Evolutionary conservation across 2,797 vertebrate species (phyloP), one percentile per base, ranked within the genome.

Genomic region (Gallinago stenura): DNA sequence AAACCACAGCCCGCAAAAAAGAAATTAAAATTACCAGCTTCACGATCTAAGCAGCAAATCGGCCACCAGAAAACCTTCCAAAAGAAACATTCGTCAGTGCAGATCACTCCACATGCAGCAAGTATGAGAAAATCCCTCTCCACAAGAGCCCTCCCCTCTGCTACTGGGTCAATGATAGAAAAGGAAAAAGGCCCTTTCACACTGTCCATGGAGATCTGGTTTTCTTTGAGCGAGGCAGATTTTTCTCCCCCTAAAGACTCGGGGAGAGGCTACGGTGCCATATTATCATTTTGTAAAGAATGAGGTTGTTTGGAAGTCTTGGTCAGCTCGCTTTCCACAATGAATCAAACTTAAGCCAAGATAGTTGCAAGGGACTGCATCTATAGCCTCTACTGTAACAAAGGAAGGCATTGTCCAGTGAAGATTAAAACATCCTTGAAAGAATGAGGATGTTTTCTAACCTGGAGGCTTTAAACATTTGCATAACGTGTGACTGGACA

Each of bases 31-130:
- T 96, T 94, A 97, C 93, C 81, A 88, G 88, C 94, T 96, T 95
- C 96, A 94, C 90, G 93, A 96, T 97, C 93, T 97, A 97, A 98
- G 98, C 96, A 97, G 96, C 97, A 93, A 97, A 95, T 87, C 84
- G 78, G 97, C 97, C 97, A 91, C 96, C 96, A 97, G 97, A 95
- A 97, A 97, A 97, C 96, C 97, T 96, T 93, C 94, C 89, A 87
- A 95, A 96, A 97, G 95, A 92, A 97, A 97, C 97, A 97, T 96
- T 95, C 83, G 87, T 97, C 96, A 94, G 82, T 95, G 93, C 95
- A 96, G 90, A 95, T 96, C 93, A 95, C 92, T 95, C 93, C 95
- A 96, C 97, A 96, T 97, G 97, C 97, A 97, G 97, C 95, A 96
- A 86, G 83, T 94, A 94, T 89, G 97, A 96, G 95, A 97, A 95